These are phyloP conservation scores for Promerops cafer DNA, from an alignment of 2,113 vertebrate genomes.

Conservation along the genomic window DNA sequence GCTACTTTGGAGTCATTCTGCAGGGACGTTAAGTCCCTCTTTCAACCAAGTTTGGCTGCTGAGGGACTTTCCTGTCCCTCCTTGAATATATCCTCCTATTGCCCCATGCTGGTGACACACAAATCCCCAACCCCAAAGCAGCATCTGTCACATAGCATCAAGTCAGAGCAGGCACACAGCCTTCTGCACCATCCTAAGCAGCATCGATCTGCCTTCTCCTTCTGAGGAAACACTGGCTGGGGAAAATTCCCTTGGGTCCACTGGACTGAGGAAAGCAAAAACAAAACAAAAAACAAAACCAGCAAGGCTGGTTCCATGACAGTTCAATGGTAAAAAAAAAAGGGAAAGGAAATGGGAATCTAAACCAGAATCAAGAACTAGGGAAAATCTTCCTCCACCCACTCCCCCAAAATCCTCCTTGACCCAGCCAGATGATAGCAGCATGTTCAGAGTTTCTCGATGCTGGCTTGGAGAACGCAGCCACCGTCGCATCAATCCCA, in stretches of 20 bases:
- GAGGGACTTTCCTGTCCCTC: neutral
- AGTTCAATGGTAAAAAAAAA: constrained; percentile 42
- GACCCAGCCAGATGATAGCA: constrained; percentile 45
- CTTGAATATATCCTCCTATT: neutral
- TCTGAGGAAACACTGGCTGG: constrained; percentile 6
- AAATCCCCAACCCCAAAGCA: constrained; percentile 49
- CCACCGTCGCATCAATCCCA: constrained; percentile 10
- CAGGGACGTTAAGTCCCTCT: neutral
- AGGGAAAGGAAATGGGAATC: neutral
- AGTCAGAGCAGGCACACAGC: neutral
- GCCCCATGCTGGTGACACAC: neutral
- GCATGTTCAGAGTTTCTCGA: constrained; percentile 48
- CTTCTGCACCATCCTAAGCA: constrained; percentile 12
- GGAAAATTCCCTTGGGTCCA: neutral
- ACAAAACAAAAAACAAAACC: neutral
- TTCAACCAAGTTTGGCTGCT: neutral
- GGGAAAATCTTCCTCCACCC: neutral
- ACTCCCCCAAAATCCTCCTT: constrained; percentile 38
- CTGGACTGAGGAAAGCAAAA: neutral
- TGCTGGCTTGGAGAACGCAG: constrained; percentile 33
- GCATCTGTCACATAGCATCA: constrained; percentile 22
- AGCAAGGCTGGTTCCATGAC: constrained; percentile 13
- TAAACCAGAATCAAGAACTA: neutral
- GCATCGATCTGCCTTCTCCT: neutral
- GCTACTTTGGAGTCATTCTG: neutral